Conservation (phyloP, 1,140 invertebrate genomes). For the Venturia canescens region DNA sequence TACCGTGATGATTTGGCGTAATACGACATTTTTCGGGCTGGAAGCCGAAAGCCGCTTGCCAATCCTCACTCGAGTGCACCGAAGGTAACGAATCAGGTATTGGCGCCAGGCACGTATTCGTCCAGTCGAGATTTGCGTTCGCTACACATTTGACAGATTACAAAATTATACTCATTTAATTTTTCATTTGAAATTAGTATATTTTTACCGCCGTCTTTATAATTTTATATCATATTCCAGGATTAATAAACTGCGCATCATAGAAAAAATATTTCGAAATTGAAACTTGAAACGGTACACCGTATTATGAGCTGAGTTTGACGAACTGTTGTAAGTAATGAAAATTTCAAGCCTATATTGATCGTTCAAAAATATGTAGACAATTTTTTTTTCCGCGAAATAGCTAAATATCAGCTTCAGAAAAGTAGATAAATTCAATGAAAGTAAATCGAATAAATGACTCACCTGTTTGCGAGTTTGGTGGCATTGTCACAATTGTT, state of each 20-base stretch:
- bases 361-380: too few relatives aligned
- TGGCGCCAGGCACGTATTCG: slow-evolving; percentile 74
- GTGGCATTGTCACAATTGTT: slow-evolving; percentile 64
- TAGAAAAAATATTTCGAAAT: slow-evolving; percentile 12
- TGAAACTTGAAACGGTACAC: too few relatives aligned
- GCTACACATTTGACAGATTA: slow-evolving; percentile 51
- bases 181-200: not conserved
- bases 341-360: too few relatives aligned
- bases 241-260: too few relatives aligned
- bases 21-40: slow-evolving; percentile 68
- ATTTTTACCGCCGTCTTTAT: not conserved
- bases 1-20: slow-evolving; percentile 61
- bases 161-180: not conserved
- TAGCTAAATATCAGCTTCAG: too few relatives aligned
- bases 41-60: slow-evolving; percentile 79
- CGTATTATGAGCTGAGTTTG: too few relatives aligned
- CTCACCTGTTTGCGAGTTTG: slow-evolving; percentile 70
- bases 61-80: slow-evolving; percentile 78
- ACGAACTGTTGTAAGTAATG: too few relatives aligned
- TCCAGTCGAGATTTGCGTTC: slow-evolving; percentile 74
- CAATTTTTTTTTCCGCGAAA: too few relatives aligned
- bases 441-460: slow-evolving; percentile 33
- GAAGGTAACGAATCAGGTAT: slow-evolving; percentile 78
- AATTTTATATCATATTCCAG: too few relatives aligned
- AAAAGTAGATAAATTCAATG: too few relatives aligned